phyloP scores from a whole-genome alignment of 2,113 vertebrate species.

The Rattus norvegicus region DNA sequence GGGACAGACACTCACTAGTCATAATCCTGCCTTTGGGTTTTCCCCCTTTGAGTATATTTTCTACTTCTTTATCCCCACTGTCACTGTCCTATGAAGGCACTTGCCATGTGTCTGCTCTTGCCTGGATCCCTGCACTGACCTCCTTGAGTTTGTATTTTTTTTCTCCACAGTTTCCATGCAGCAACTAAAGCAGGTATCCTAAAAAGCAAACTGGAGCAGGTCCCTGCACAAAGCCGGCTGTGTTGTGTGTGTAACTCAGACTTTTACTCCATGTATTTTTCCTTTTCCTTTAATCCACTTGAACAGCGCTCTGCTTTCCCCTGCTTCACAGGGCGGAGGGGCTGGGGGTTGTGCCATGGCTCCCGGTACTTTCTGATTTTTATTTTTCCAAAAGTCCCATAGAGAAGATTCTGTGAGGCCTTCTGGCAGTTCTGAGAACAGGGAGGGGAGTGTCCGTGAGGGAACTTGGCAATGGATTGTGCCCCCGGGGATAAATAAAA shows the following conservation, averaged over 20 bases:
- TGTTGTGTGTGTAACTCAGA: neutral
- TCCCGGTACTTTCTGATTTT: slow-evolving; percentile 27
- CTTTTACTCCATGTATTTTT: neutral
- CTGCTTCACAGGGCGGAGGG: neutral
- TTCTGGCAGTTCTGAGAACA: slow-evolving; percentile 12
- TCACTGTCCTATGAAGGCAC: neutral
- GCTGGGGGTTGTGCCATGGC: neutral
- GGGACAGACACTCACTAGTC: neutral
- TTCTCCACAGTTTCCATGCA: neutral
- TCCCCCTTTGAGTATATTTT: neutral
- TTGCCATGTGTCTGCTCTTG: neutral
- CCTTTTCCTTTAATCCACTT: neutral
- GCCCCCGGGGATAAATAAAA: neutral
- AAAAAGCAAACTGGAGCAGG: neutral
- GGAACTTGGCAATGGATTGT: neutral
- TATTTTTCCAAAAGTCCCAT: neutral
- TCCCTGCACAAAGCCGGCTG: neutral
- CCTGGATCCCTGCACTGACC: neutral
- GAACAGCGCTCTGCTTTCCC: neutral
- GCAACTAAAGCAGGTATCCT: neutral
- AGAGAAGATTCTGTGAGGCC: slow-evolving; percentile 30
- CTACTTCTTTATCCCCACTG: neutral
- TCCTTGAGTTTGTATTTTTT: neutral
- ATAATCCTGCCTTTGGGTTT: neutral
- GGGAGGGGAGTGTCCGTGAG: neutral